A percentile compares a stretch with the other conserved stretches of the same genome.
phyloP scores from a whole-genome alignment of 2,797 vertebrate genomes.

The Galaxias olidus region DNA sequence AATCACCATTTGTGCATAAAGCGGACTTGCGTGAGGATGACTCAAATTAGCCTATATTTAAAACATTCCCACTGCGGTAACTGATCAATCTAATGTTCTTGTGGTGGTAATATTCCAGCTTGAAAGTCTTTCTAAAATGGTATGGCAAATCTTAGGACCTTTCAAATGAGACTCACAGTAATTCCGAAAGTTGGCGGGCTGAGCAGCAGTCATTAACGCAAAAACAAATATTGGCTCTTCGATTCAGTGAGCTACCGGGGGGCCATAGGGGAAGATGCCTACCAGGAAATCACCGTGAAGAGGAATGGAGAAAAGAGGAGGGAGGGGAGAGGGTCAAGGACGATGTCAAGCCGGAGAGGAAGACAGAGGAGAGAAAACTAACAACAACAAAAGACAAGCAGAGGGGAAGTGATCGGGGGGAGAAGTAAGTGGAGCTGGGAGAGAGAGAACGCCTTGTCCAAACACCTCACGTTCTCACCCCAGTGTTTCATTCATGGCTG shows the following conservation, averaged over 20 bases:
- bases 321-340: neutral
- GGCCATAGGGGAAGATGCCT: slow-evolving; percentile 33
- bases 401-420: slow-evolving; percentile 1
- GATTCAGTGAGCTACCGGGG: slow-evolving; percentile 40
- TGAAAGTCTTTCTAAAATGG: no score
- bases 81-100: slow-evolving; percentile 23
- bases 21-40: no score
- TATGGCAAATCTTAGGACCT: no score
- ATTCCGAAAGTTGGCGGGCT: slow-evolving; percentile 51
- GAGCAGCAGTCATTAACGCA: slow-evolving; percentile 54
- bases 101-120: slow-evolving; percentile 18
- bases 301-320: slow-evolving; percentile 36
- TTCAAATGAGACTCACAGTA: slow-evolving; percentile 38
- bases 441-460: neutral
- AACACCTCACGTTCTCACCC: slow-evolving; percentile 23
- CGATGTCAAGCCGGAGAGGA: neutral
- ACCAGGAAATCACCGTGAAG: slow-evolving; percentile 36
- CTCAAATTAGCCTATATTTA: no score
- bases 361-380: neutral
- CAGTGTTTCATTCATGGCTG: slow-evolving; percentile 30
- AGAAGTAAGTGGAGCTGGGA: neutral
- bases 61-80: no score
- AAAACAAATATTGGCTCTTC: slow-evolving; percentile 55
- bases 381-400: slow-evolving; percentile 10
- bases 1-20: no score